Conservation (phyloP, 2,888 invertebrate genomes). For the Pseudoips prasinana region DNA sequence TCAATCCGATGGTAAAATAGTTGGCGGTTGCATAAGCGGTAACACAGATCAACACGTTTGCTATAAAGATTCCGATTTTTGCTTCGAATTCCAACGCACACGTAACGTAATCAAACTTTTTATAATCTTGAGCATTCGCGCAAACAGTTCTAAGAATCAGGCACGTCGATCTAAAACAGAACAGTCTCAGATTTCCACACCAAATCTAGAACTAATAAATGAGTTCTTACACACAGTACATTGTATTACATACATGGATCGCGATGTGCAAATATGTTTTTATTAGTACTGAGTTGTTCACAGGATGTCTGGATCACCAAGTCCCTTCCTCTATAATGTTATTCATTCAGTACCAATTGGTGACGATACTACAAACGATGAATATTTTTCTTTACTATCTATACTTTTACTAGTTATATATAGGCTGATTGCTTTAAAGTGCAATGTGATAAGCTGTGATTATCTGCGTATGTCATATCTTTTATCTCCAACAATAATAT, state of each 20-base stretch:
- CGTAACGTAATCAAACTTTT: constrained; percentile 31
- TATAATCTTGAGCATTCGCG: constrained; percentile 23
- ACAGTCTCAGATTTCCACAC: constrained; percentile 34
- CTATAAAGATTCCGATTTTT: constrained; percentile 24
- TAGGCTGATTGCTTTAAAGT: constrained; percentile 19
- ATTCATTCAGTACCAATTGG: constrained; percentile 30
- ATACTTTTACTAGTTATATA: neutral
- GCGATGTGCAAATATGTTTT: constrained; percentile 29
- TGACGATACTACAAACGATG: constrained; percentile 7
- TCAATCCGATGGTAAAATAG: constrained; percentile 19
- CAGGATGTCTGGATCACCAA: constrained; percentile 55
- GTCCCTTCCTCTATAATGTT: constrained; percentile 47
- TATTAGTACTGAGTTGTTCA: constrained; percentile 29
- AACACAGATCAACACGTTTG: constrained; percentile 17
- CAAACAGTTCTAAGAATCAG: constrained; percentile 29
- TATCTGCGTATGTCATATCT: constrained; percentile 35
- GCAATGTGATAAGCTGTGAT: constrained; percentile 31
- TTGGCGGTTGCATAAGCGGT: constrained; percentile 15
- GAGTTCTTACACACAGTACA: constrained; percentile 28
- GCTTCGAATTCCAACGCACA: constrained; percentile 25
- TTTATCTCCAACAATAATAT: constrained; percentile 36
- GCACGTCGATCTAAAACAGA: constrained; percentile 26
- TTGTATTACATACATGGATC: constrained; percentile 39
- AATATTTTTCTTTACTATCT: constrained; percentile 17
- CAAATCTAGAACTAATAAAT: constrained; percentile 37